Conservation (phyloP, 2,113 vertebrate species). For the Nothocercus julius region DNA sequence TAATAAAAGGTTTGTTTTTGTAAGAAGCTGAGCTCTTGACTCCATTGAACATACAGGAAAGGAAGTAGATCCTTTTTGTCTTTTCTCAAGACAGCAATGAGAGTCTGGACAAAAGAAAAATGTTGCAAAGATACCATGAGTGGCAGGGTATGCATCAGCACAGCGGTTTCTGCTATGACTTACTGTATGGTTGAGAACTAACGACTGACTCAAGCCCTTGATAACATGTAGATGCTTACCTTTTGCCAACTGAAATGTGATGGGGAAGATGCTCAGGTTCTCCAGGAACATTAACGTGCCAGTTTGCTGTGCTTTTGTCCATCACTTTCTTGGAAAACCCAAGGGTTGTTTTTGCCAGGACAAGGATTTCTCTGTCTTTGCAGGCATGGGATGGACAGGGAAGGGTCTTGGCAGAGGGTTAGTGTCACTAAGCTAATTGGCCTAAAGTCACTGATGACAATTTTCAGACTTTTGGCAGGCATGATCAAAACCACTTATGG, state of each 20-base stretch:
- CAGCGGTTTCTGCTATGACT: background rate
- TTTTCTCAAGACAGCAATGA: background rate
- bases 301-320: background rate
- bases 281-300: background rate
- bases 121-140: background rate
- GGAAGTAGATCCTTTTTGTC: background rate
- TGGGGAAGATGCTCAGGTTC: background rate
- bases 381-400: background rate
- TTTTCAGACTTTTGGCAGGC: background rate
- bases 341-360: background rate
- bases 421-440: background rate
- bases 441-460: background rate
- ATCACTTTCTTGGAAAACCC: background rate
- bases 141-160: background rate
- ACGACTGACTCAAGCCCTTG: background rate
- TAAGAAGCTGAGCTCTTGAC: background rate
- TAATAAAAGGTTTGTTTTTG: background rate
- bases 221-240: background rate
- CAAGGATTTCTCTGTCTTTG: background rate
- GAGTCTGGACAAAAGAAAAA: background rate
- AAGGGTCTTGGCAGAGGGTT: background rate
- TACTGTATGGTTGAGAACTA: background rate
- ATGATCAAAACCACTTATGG: background rate
- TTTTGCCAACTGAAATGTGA: background rate
- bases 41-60: background rate